These are phyloP conservation scores for Aleadryas rufinucha DNA, from an alignment of 2,113 vertebrate genomes.

Conservation along the genomic window DNA sequence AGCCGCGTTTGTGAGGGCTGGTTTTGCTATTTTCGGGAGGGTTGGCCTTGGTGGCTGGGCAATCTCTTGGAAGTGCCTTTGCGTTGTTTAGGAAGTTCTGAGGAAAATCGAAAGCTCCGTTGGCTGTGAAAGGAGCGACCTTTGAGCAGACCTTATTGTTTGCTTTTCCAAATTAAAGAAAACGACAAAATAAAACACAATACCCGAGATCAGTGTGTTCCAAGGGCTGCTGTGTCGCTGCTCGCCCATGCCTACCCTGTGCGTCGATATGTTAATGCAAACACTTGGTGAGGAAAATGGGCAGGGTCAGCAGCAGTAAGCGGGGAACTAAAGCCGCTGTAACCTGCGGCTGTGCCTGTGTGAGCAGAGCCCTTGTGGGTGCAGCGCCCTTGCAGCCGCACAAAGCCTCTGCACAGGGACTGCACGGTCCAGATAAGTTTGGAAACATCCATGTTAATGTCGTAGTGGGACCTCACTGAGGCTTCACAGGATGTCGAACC, in stretches of 20 bases:
- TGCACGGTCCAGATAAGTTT: fast-evolving
- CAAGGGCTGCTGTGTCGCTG: fast-evolving
- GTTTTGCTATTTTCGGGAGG: fast-evolving
- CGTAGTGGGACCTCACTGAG: fast-evolving
- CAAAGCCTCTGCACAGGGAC: fast-evolving
- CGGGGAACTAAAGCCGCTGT: fast-evolving
- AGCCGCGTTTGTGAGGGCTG: fast-evolving
- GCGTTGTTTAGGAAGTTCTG: neutral
- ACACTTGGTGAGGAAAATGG: neutral
- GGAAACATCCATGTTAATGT: fast-evolving
- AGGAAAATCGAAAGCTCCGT: neutral
- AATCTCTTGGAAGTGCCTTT: fast-evolving
- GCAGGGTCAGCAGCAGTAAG: fast-evolving
- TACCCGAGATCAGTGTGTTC: fast-evolving
- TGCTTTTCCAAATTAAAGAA: neutral
- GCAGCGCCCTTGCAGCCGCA: neutral
- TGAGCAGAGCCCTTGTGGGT: neutral
- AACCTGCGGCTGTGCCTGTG: fast-evolving
- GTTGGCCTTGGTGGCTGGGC: fast-evolving
- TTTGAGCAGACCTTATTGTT: neutral
- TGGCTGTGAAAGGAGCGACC: neutral
- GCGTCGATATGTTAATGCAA: fast-evolving
- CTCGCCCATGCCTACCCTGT: fast-evolving
- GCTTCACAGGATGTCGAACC: fast-evolving
- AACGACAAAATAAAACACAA: fast-evolving